Base-by-base conservation (phyloP, 2,888 invertebrate species). In the Coecobrya sp. region DNA sequence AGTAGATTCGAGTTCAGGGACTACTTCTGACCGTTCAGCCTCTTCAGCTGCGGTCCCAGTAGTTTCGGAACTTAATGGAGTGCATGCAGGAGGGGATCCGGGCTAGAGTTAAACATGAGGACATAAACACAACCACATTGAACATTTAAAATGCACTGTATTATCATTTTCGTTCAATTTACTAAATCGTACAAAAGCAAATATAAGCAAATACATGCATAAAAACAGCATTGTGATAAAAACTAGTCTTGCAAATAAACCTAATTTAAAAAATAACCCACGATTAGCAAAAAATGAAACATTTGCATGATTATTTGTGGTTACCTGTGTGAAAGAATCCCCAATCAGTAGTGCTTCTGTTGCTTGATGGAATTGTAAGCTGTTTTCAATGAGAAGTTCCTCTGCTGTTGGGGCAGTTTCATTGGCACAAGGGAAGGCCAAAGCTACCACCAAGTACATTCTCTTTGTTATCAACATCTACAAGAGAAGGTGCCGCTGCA, bases 41-140 rank as follows among this genome's bases (percentile, higher is more conserved):
- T 92, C 89, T 85, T 89, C 92, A 92, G 89, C 89, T 89, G 87
- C 16, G 84, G 88, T 86, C 45, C 65, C 88, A 65, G 45, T 55
- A 10, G 27, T 55, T 82, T 89, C 86, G 59, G 27, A 86, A 86
- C 68, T 85, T 55, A 81, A 59, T 86, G 76, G 79, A 89, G 92
- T 55, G 82, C 92, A 92, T 92, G 92, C 92, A 89, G 92, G 65
- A 86, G 92, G 89, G 92, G 42, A 86, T 92, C 92, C 92, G 89
- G 68, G 89, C 92, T 92, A 89, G 89, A 92, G 92, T 89, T 89
- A 86, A 86, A 92, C 86, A 86, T 81, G 79, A 92, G 89, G 92
- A 92, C 89, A 89, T 79, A 91, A 68, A 81, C 36, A 81, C 30
- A 89, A 76, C 73, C 30, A 86, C 86, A 86, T 70, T 86, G 52